Percentiles rank a stretch among this genome's conserved stretches.
These are phyloP conservation scores for Caenorhabditis doughertyi DNA, from an alignment of 2,888 invertebrate species.

Conservation along the genomic window DNA sequence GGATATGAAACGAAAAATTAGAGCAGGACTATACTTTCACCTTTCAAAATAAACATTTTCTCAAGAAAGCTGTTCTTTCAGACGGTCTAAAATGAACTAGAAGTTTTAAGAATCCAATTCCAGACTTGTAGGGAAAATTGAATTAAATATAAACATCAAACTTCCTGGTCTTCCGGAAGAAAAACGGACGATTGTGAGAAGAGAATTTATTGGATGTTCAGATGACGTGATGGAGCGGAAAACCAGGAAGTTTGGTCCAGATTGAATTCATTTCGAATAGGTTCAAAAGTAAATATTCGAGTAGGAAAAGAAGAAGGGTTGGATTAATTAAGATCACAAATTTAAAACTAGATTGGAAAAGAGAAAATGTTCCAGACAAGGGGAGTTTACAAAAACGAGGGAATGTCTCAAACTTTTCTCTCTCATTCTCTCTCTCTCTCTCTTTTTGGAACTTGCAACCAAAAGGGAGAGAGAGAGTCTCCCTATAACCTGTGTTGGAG, in stretches of 20 bases:
- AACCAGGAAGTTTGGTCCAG: constrained; percentile 17
- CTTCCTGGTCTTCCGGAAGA: background rate
- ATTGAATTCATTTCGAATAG: constrained; percentile 9
- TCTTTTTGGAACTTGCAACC: constrained; percentile 22
- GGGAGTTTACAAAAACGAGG: background rate
- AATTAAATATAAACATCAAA: constrained; percentile 8
- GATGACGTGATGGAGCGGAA: constrained; percentile 24
- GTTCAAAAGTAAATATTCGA: background rate
- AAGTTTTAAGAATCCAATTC: background rate
- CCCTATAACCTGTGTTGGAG: constrained; percentile 40
- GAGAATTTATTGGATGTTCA: constrained; percentile 14
- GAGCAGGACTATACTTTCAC: no score
- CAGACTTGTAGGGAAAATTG: constrained; percentile 8
- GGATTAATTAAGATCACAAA: background rate
- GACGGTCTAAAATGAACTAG: no score
- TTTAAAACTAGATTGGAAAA: background rate
- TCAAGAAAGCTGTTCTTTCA: no score
- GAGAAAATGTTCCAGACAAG: constrained; percentile 10
- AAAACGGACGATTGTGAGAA: constrained; percentile 2
- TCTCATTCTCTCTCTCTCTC: constrained; percentile 26
- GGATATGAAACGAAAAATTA: no score
- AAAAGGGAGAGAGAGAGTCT: constrained; percentile 6
- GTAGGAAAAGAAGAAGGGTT: background rate
- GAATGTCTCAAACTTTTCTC: background rate
- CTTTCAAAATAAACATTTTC: background rate